Evolutionary conservation across 2,888 invertebrate species (phyloP), one percentile per base, ranked within the genome.

Genomic region (Cinara cedri): DNA sequence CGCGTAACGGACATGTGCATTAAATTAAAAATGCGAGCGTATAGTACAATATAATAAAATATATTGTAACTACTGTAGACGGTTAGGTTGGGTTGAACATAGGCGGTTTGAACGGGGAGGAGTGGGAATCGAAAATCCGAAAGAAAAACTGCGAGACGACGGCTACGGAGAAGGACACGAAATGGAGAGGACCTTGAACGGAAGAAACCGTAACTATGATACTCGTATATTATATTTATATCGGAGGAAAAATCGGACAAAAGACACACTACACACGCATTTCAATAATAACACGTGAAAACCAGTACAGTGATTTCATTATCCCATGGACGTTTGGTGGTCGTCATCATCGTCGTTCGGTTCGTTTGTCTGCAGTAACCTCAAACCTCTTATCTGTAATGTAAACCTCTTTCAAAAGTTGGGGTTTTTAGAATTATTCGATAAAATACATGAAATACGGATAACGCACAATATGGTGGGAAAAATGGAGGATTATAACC

Each of bases 271-370:
- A n/a, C 21, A 24, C 34, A 14, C n/a, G 1, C 44, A 21, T 57
- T 55, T 26, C n/a, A n/a, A n/a, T n/a, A 4, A 34, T 63, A 74
- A 21, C 10, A 44, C 3, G 44, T 24, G 51, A 44, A 44, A 75
- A 54, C 42, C 24, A 42, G 16, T 63, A 54, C 9, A 63, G 8
- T 42, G 63, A 63, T 51, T 63, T 63, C 34, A 42, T 63, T 42
- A 63, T 63, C 42, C 63, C 74, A 63, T 42, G 21, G 54, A 75
- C 44, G 54, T 75, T 65, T 63, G 42, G 42, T 54, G 74, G 74
- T 51, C 51, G 21, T 51, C 46, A 34, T n/a, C n/a, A n/a, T 72
- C 49, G 26, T 62, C 68, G 9, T 70, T 55, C 70, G 21, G 21
- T 21, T 13, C 21, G 11, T 49, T 46, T 24, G 34, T 34, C n/a